These are phyloP conservation scores for Thereva unica DNA, from an alignment of 2,888 invertebrate species.

Conservation along the genomic window DNA sequence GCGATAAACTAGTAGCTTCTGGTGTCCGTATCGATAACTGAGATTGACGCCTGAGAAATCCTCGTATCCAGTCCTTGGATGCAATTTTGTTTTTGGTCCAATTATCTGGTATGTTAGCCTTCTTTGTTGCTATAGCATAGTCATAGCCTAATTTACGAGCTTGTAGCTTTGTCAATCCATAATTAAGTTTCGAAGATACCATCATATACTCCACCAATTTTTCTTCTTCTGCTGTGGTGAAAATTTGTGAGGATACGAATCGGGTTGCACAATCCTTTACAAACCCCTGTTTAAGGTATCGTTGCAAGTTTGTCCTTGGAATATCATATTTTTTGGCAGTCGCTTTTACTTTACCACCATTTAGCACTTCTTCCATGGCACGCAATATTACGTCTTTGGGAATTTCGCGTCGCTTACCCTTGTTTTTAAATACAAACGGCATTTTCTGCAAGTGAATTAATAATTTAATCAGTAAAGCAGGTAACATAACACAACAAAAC, in stretches of 20 bases:
- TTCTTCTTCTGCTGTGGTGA: background rate
- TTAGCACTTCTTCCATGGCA: background rate
- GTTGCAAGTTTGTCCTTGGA: background rate
- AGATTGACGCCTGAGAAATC: slow-evolving; percentile 1
- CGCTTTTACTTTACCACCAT: too few relatives aligned
- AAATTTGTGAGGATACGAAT: background rate
- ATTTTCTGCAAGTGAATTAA: too few relatives aligned
- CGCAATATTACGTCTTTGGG: background rate
- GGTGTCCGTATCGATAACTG: too few relatives aligned
- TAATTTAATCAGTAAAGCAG: background rate
- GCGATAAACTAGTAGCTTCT: too few relatives aligned
- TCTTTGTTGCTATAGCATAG: background rate
- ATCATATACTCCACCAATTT: background rate
- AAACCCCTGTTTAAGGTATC: background rate
- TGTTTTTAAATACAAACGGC: too few relatives aligned
- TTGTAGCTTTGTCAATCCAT: background rate
- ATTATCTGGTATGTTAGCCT: slow-evolving; percentile 2
- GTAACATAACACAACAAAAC: slow-evolving; percentile 3
- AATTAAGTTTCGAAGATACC: too few relatives aligned
- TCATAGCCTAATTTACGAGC: background rate
- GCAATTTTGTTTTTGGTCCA: slow-evolving; percentile 3
- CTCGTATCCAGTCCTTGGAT: slow-evolving; percentile 1
- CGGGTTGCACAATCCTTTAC: background rate
- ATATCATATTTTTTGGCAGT: too few relatives aligned
- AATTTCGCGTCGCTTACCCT: background rate